These are phyloP conservation scores for Hozukius guyotensis DNA, from an alignment of 2,797 vertebrate genomes.

Conservation along the genomic window DNA sequence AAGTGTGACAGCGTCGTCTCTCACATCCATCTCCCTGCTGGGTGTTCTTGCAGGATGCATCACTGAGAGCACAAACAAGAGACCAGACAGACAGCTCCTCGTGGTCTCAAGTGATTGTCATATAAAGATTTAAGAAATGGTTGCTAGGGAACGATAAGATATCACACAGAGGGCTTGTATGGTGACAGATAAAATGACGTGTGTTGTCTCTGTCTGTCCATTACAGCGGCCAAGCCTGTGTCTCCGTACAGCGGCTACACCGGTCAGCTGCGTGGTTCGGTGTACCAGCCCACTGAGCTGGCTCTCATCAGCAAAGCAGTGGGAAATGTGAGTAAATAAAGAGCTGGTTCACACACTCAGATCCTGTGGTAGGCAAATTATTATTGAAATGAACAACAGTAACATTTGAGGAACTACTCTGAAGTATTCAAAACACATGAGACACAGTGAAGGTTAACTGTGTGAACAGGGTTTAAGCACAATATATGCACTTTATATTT, in stretches of 20 bases:
- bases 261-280: conserved; percentile 89
- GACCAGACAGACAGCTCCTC: background rate
- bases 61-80: background rate
- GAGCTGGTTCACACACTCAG: background rate
- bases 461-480: background rate
- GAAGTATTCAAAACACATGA: background rate
- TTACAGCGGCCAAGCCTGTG: conserved; percentile 87
- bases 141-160: background rate
- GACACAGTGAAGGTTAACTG: background rate
- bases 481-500: background rate
- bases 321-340: conserved; percentile 72
- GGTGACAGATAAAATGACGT: background rate
- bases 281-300: conserved; percentile 97
- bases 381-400: background rate
- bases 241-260: conserved; percentile 95
- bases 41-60: background rate
- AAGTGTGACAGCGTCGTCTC: background rate
- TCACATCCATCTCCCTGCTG: background rate
- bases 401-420: background rate
- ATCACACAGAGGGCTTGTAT: background rate
- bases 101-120: background rate
- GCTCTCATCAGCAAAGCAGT: conserved; percentile 90
- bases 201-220: background rate
- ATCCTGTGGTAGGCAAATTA: conserved; percentile 14
- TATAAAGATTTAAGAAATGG: background rate